Conservation (phyloP, 1,140 invertebrate species). For the Panagrolaimus sp. region DNA sequence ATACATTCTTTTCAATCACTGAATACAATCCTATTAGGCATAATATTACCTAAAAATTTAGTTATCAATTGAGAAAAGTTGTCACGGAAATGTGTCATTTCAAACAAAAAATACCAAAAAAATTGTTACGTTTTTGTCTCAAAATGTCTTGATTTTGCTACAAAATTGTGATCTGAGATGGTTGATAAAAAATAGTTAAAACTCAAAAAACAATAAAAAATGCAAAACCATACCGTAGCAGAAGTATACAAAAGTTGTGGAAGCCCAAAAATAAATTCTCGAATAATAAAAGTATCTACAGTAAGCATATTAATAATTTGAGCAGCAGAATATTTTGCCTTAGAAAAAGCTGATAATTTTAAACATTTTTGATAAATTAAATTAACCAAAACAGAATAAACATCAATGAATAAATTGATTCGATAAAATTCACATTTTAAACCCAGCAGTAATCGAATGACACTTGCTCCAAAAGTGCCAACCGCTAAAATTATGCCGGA, state of each 20-base stretch:
- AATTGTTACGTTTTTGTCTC: no score
- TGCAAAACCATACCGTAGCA: not conserved
- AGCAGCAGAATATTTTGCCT: not conserved
- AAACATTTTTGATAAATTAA: not conserved
- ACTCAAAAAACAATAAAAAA: not conserved
- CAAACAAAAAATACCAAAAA: no score
- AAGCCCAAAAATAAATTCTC: not conserved
- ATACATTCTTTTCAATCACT: not conserved
- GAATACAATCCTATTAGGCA: not conserved
- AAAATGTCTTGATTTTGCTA: no score
- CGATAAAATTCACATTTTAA: not conserved
- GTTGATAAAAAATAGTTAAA: not conserved
- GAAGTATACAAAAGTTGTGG: not conserved
- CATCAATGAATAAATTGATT: not conserved
- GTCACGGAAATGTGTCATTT: no score
- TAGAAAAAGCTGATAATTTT: not conserved
- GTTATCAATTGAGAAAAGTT: no score
- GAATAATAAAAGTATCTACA: not conserved
- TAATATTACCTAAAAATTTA: slow-evolving; percentile 8
- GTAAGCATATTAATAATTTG: not conserved
- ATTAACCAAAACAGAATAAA: not conserved
- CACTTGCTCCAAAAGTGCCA: not conserved
- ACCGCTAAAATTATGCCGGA: not conserved
- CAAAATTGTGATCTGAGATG: no score
- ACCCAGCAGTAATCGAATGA: not conserved